Base-by-base conservation (phyloP, 2,888 invertebrate species). In the Troides oblongomaculatus region DNA sequence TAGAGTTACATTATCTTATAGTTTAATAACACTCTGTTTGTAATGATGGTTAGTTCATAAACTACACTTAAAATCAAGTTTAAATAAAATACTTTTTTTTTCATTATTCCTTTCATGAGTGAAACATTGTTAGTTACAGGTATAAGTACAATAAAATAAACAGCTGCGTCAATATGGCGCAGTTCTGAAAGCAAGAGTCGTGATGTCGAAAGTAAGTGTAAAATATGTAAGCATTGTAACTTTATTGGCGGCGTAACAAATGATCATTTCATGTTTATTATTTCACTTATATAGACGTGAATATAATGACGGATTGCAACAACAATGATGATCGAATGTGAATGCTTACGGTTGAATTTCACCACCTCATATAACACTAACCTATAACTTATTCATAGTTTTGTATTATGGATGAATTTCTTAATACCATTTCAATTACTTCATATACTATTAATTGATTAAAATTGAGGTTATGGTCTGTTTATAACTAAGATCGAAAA, bases 201-300 rank as follows among this genome's bases (percentile, higher is more conserved):
- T 87, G 85, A 85, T 87, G 87, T 86, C 81, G 89, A 90, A 89
- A 91, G 90, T 81, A 88, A 91, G 82, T 78, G 81, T 79, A 68
- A 71, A 67, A 72, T 71, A 70, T 70, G 71, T 70, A 64, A 60
- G 59, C 66, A 72, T 74, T 70, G 72, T 74, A 72, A 75, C 71
- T 66, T 72, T 71, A 69, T 74, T 63, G 73, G 73, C 71, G 70
- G 72, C 72, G 74, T 74, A 73, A 72, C 74, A 74, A 74, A 72
- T 71, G 62, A 68, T 70, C 66, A 66, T 61, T 62, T 68, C 59
- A 60, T 62, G 30, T 62, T 70, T 69, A 70, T 72, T 70, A 72
- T 70, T 62, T 70, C 66, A 70, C 57, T 56, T 68, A 63, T 53
- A 63, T 30, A 50, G 63, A 23, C 63, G n/a, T 66, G 63, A 36